Evolutionary conservation across 2,797 vertebrate genomes (phyloP).

Genomic region (Acanthurus lineatus): DNA sequence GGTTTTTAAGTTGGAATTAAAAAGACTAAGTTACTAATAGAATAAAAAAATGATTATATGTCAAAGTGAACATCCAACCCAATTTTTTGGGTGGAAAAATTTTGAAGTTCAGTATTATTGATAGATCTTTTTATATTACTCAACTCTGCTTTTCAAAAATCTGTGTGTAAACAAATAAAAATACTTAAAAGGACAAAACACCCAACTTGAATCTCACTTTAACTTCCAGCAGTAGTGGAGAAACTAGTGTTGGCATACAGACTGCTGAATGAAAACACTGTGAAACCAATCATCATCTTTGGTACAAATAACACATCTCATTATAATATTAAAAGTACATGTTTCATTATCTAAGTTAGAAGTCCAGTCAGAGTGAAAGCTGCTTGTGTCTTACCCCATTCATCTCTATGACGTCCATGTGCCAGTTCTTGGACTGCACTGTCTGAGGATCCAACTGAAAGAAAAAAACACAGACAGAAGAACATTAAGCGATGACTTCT

Average conservation of each 20-base stretch:
- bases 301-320: constrained; percentile 11
- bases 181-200: not conserved
- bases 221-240: not conserved
- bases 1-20: not conserved
- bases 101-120: too few relatives aligned
- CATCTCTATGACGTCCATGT: constrained; percentile 98
- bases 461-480: constrained; percentile 61
- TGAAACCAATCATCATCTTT: not conserved
- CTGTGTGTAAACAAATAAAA: not conserved
- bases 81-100: not conserved
- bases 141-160: not conserved
- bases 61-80: not conserved
- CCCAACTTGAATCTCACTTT: not conserved
- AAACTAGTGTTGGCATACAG: not conserved
- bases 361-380: not conserved
- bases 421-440: constrained; percentile 98
- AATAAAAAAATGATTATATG: not conserved
- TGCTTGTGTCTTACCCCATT: constrained; percentile 91
- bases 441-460: constrained; percentile 96
- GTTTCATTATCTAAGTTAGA: not conserved
- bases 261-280: not conserved
- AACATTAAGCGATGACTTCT: not conserved
- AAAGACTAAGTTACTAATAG: not conserved
- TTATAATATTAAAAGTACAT: not conserved
- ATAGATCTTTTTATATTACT: too few relatives aligned